Evolutionary conservation across 2,113 vertebrate species (phyloP), one percentile per base, ranked within the genome.

Genomic region (Ptilonorhynchus violaceus): DNA sequence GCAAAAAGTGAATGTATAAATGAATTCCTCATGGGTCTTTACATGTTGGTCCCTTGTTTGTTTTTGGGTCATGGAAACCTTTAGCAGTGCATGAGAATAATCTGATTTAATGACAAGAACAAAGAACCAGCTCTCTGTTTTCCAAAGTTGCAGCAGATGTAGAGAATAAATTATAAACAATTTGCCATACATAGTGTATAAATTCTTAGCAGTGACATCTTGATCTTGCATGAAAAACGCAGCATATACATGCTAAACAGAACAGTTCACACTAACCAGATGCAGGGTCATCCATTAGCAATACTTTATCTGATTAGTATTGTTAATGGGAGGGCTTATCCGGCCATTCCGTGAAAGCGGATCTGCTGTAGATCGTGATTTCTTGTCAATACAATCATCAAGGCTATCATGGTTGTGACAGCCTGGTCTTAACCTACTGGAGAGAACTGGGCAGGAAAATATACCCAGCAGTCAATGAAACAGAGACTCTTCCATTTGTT

Each of bases 261-360:
- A 84, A 3, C 55, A 67, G 83, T 84, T 96, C 67, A 31, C 58
- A 56, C 49, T 88, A 78, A 86, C 76, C 96, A 96, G 92, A 91
- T 94, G 89, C 80, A 59, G 59, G 89, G 88, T 89, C 81, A 89
- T 93, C 96, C 94, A 96, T 97, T 96, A 97, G 89, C 80, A 88
- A 87, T 89, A 93, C 86, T 96, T 96, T 91, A 96, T 96, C 93
- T 96, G 90, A 96, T 97, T 97, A 93, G 89, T 95, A 78, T 94
- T 92, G 92, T 95, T 96, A 96, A 95, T 97, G 94, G 87, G 94
- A 97, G 82, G 89, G 87, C 78, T 94, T 76, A 94, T 81, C 90
- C 69, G 92, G 83, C 59, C 66, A 20, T 95, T 96, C 82, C 3
- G 8, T 94, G 94, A 94, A 95, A 93, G 90, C 62, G 49, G 92